Evolutionary conservation across 2,113 vertebrate species (phyloP).

Genomic region (Isichthys henryi): DNA sequence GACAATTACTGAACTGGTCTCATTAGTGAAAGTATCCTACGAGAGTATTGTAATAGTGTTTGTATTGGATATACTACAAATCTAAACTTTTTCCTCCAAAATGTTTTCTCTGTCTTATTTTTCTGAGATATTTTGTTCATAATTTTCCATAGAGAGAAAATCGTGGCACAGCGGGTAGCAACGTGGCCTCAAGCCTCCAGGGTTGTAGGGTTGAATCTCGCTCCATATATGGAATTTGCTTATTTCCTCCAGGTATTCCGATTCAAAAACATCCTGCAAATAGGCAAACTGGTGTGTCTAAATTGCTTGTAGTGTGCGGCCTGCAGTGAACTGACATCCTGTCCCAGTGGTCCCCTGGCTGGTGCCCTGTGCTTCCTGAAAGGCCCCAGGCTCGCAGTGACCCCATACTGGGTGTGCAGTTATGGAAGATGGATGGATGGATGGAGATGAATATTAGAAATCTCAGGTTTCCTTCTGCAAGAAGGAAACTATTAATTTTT

Average conservation of each 20-base stretch:
- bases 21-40: not conserved
- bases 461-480: not conserved
- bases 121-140: not conserved
- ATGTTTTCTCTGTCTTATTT: not conserved
- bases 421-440: not conserved
- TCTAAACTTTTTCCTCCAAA: not conserved
- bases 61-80: not conserved
- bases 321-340: not conserved
- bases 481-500: not conserved
- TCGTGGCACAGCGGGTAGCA: not conserved
- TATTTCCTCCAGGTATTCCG: not conserved
- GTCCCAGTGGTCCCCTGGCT: not conserved
- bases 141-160: not conserved
- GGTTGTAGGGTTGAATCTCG: not conserved
- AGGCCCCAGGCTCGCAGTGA: not conserved
- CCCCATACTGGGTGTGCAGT: not conserved
- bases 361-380: not conserved
- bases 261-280: not conserved
- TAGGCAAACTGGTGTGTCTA: not conserved
- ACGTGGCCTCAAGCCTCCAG: not conserved
- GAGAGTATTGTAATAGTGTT: not conserved
- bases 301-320: not conserved
- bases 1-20: not conserved
- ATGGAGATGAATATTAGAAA: not conserved
- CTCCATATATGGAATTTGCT: not conserved